Base-by-base conservation (phyloP, 2,113 vertebrate genomes). In the Suncus etruscus region DNA sequence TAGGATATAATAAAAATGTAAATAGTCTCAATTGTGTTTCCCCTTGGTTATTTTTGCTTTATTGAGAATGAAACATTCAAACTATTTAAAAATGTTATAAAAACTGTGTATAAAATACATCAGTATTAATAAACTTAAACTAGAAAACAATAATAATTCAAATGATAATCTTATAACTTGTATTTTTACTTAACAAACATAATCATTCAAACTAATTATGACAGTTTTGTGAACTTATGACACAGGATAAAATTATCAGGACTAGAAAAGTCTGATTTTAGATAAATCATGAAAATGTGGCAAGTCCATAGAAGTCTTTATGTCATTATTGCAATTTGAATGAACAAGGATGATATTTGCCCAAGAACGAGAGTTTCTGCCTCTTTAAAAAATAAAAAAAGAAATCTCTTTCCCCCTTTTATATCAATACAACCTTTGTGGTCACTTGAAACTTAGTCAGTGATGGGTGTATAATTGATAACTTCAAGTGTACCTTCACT, bases 151-250 rank as follows among this genome's bases (percentile, higher is more conserved):
- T 74, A 39, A 1, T 47, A 84, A 83, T 83, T 65, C 54, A 54
- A 87, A 73, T 2, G 6, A 27, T 51, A 91, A 68, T 54, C 8
- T 72, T 87, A 87, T 31, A 81, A 79, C 39, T 24, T 66, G 54
- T 4, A 81, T 15, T 54, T 87, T 54, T 87, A 32, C 12, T 15
- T 73, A 89, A 89, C 3, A 8, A 65, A 65, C 24, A 65, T 65
- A 25, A 25, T 25, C 63, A 65, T 65, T 24, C 16, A 65, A 8
- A 65, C 39, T 72, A 72, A 39, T 25, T 90, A 58, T 22, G 1
- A 68, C 76, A 22, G 74, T 72, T 50, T 50, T 91, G 81, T 74
- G 75, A 96, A 63, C 31, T 20, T 20, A 93, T 15, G 58, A 6
- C 39, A 80, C 1, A 50, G 32, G 63, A 1, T 27, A 85, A 76